phyloP scores from a whole-genome alignment of 2,888 invertebrate genomes.

The Cephus pulcher region DNA sequence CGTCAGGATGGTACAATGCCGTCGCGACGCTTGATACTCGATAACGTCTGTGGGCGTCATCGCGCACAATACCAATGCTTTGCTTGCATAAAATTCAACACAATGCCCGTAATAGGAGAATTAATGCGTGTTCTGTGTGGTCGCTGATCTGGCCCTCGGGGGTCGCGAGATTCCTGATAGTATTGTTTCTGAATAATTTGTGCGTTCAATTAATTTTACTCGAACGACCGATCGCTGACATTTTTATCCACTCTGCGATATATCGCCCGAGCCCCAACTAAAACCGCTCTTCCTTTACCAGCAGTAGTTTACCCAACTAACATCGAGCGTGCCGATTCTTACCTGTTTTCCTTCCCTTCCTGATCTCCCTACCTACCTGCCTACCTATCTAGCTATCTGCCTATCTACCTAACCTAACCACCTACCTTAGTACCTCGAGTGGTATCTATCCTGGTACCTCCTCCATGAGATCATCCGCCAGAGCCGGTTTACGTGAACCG shows the following conservation, averaged over 20 bases:
- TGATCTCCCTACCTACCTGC: not conserved
- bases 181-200: conserved; percentile 56
- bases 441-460: conserved; percentile 7
- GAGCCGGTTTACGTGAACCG: not conserved
- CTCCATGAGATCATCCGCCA: conserved; percentile 6
- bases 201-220: conserved; percentile 56
- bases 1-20: conserved; percentile 40
- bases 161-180: conserved; percentile 54
- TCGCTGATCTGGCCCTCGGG: conserved; percentile 39
- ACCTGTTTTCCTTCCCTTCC: not conserved
- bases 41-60: conserved; percentile 47
- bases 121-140: conserved; percentile 60
- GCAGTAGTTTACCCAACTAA: not conserved
- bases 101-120: conserved; percentile 59
- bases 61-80: conserved; percentile 26
- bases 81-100: conserved; percentile 29
- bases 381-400: not conserved
- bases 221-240: conserved; percentile 37
- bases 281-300: not conserved
- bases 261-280: not conserved
- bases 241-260: conserved; percentile 25
- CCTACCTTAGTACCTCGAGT: not conserved
- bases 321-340: not conserved
- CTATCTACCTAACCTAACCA: conserved; percentile 22
- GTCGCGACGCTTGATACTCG: conserved; percentile 51